Conservation (phyloP, 2,113 vertebrate species). For the Mastomys coucha region DNA sequence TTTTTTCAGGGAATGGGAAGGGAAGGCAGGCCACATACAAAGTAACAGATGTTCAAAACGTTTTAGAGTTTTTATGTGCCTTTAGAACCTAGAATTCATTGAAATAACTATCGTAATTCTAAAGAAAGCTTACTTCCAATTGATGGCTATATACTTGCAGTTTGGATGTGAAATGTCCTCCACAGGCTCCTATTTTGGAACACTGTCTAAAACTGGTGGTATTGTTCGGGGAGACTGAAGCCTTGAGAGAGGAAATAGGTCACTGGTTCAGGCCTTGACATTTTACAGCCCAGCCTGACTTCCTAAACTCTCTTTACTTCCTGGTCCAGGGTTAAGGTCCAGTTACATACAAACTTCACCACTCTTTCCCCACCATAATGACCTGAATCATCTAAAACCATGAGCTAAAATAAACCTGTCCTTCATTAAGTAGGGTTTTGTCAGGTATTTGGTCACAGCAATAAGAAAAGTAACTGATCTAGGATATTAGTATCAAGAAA, state of each 20-base stretch:
- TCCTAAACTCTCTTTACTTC: not conserved
- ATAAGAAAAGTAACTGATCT: not conserved
- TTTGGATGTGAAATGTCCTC: not conserved
- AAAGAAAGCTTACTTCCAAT: slow-evolving; percentile 36
- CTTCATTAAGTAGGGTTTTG: not conserved
- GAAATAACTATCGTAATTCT: slow-evolving; percentile 34
- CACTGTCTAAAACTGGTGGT: not conserved
- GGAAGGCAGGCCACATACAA: slow-evolving; percentile 6
- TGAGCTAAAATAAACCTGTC: not conserved
- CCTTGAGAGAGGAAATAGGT: not conserved
- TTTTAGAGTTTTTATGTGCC: slow-evolving; percentile 37
- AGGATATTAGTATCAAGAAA: not conserved
- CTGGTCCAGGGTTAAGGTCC: not conserved
- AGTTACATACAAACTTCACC: not conserved
- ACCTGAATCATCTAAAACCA: not conserved
- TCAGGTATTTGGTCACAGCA: not conserved
- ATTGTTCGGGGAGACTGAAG: not conserved
- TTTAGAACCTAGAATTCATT: slow-evolving; percentile 41
- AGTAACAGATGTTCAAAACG: not conserved
- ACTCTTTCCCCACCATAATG: not conserved
- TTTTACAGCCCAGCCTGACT: not conserved
- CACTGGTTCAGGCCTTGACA: not conserved
- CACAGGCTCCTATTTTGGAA: not conserved
- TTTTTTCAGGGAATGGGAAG: slow-evolving; percentile 22
- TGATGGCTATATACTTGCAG: not conserved